A percentile compares a stretch with the other conserved stretches of the same genome.
phyloP scores from a whole-genome alignment of 2,113 vertebrate genomes.

The Myotis davidii region DNA sequence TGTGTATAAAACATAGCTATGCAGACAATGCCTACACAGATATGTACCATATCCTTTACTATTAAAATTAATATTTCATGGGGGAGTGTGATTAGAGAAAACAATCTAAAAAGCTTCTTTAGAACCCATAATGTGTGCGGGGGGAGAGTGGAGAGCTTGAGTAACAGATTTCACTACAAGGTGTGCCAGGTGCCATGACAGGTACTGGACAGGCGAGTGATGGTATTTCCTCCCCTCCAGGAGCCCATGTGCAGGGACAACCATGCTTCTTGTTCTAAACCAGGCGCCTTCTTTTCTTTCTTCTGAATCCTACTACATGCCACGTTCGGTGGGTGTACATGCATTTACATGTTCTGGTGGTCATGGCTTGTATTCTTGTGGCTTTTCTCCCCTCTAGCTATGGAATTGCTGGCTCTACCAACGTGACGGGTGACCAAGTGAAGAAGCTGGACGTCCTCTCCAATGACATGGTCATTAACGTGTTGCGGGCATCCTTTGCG shows the following conservation, averaged over 20 bases:
- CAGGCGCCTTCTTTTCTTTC: background rate
- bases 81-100: background rate
- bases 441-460: constrained; percentile 98
- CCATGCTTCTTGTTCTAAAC: background rate
- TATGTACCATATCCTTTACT: background rate
- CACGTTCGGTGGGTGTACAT: background rate
- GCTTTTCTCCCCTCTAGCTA: constrained; percentile 86
- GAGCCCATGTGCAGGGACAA: background rate
- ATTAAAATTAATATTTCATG: background rate
- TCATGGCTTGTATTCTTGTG: constrained; percentile 9
- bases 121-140: too few species aligned
- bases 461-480: constrained; percentile 97
- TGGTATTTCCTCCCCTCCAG: too few species aligned
- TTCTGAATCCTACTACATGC: background rate
- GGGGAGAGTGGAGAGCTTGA: background rate
- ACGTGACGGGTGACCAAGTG: constrained; percentile 97
- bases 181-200: background rate
- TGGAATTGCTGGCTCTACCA: constrained; percentile 96
- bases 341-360: background rate
- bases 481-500: constrained; percentile 96
- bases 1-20: background rate
- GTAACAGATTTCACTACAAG: background rate
- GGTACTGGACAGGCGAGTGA: background rate
- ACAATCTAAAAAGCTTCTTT: background rate
- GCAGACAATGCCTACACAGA: background rate